These are phyloP conservation scores for Calidris pugnax DNA, from an alignment of 2,113 vertebrate genomes.

Conservation along the genomic window DNA sequence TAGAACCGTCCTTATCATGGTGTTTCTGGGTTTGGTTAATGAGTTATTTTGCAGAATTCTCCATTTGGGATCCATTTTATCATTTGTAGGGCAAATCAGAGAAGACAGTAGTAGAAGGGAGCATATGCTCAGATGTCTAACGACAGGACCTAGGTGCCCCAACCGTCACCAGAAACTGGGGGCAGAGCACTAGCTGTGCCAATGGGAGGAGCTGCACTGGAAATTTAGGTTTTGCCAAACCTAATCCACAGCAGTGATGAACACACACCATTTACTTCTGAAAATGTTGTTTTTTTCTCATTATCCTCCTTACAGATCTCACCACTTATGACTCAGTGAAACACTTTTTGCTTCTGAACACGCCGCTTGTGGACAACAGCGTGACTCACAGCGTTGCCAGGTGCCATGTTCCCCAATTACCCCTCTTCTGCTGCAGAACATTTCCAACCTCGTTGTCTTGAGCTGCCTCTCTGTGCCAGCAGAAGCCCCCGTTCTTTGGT, in stretches of 20 bases:
- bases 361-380: conserved; percentile 78
- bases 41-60: neutral
- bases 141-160: neutral
- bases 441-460: neutral
- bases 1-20: neutral
- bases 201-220: neutral
- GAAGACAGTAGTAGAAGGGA: neutral
- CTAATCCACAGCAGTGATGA: neutral
- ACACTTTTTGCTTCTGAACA: conserved; percentile 83
- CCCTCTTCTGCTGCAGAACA: neutral
- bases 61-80: neutral
- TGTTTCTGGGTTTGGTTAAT: neutral
- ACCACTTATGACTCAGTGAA: conserved; percentile 87
- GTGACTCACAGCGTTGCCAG: conserved; percentile 82
- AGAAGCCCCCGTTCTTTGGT: neutral
- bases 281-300: neutral
- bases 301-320: conserved; percentile 73
- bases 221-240: neutral
- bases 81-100: neutral
- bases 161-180: neutral
- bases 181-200: neutral
- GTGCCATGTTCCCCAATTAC: neutral
- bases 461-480: neutral
- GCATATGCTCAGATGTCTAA: neutral
- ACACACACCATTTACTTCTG: neutral